phyloP scores from a whole-genome alignment of 2,888 invertebrate genomes.

The Eilema caniola region DNA sequence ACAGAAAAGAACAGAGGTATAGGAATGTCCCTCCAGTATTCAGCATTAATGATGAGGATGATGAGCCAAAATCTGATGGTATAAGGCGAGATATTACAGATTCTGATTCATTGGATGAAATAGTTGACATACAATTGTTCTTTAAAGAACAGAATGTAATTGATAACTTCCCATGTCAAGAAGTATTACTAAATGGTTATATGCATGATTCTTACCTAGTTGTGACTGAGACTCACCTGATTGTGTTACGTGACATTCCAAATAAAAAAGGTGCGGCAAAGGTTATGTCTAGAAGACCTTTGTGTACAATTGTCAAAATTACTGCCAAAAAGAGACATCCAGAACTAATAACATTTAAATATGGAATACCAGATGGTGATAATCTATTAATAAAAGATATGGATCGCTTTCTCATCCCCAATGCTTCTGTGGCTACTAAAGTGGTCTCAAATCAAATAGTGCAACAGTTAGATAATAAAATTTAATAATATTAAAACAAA shows the following conservation, averaged over 20 bases:
- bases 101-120: slow-evolving; percentile 90
- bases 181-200: slow-evolving; percentile 95
- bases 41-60: slow-evolving; percentile 95
- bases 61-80: slow-evolving; percentile 72
- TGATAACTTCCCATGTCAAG: slow-evolving; percentile 96
- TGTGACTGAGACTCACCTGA: slow-evolving; percentile 94
- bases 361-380: slow-evolving; percentile 94
- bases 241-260: slow-evolving; percentile 93
- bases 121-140: slow-evolving; percentile 93
- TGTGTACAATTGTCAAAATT: slow-evolving; percentile 98
- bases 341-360: slow-evolving; percentile 98
- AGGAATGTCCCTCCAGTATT: slow-evolving; percentile 97
- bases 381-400: slow-evolving; percentile 94
- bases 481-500: slow-evolving; percentile 22
- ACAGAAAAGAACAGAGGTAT: slow-evolving; percentile 95
- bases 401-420: slow-evolving; percentile 97
- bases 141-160: slow-evolving; percentile 94
- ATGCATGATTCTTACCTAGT: slow-evolving; percentile 96
- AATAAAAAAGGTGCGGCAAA: slow-evolving; percentile 93
- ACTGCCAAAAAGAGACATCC: slow-evolving; percentile 98
- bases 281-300: slow-evolving; percentile 94
- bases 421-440: slow-evolving; percentile 96
- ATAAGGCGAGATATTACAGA: slow-evolving; percentile 75
- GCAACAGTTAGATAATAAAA: slow-evolving; percentile 77
- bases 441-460: slow-evolving; percentile 95